A percentile compares a stretch with the other conserved stretches of the same genome.
Conservation (phyloP, 2,888 invertebrate genomes). For the Limenitis camilla region DNA sequence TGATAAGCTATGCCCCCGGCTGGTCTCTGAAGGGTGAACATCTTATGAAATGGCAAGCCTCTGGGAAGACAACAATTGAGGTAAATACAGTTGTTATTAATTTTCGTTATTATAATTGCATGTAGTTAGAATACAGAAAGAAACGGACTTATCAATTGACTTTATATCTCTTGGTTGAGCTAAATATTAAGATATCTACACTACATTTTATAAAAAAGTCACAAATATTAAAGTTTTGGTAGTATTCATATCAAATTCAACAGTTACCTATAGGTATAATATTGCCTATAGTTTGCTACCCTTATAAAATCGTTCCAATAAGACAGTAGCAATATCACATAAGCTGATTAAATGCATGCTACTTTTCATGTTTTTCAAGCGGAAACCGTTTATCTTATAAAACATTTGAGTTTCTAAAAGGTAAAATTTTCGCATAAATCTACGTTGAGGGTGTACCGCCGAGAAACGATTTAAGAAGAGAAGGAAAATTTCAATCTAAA, state of each 20-base stretch:
- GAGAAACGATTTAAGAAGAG: conserved; percentile 47
- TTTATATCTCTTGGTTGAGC: too few relatives aligned
- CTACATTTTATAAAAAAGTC: too few relatives aligned
- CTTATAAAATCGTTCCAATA: too few relatives aligned
- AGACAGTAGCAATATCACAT: conserved; percentile 1
- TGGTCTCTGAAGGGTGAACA: conserved; percentile 77
- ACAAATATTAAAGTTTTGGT: too few relatives aligned
- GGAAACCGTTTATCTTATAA: conserved; percentile 22
- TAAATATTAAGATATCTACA: too few relatives aligned
- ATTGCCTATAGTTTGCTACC: too few relatives aligned
- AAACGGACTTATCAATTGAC: too few relatives aligned
- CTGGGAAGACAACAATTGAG: conserved; percentile 76
- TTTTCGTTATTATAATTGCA: too few relatives aligned
- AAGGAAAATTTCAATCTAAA: conserved; percentile 69
- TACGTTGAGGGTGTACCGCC: conserved; percentile 34
- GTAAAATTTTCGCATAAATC: conserved; percentile 58
- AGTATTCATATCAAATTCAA: too few relatives aligned
- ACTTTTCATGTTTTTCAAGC: conserved; percentile 20
- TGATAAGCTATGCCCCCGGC: conserved; percentile 77
- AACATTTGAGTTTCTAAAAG: conserved; percentile 27
- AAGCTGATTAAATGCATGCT: conserved; percentile 18
- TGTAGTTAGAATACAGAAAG: too few relatives aligned
- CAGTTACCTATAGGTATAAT: too few relatives aligned
- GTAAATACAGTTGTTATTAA: too few relatives aligned
- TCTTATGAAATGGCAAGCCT: conserved; percentile 77